Evolutionary conservation across 2,113 vertebrate species (phyloP), one percentile per base, ranked within the genome.

Genomic region (Erythrocercus mccallii): DNA sequence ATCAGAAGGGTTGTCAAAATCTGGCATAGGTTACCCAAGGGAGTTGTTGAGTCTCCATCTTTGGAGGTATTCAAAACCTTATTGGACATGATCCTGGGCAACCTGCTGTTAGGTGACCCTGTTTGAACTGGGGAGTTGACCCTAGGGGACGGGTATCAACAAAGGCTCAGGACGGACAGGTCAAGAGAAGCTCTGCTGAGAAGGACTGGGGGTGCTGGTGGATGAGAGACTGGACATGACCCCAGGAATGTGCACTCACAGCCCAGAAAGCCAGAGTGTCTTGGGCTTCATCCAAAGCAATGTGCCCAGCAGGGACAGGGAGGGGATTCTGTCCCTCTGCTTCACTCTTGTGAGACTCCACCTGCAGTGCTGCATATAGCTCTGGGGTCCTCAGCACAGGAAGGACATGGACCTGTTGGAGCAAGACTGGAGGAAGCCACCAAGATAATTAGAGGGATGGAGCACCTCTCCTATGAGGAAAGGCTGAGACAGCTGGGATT

Each of bases 241-340:
- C 20, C 25, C 18, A 31, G 5, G 3, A 3, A 10, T 19, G 21
- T 6, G 25, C 31, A 27, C 27, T 37, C 2, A 1, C 9, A 31
- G 3, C 14, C 7, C 66, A 42, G 14, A 72, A 30, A 50, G 18
- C 8, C 58, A 80, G 13, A 9, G 0, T 72, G 18, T 56, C 25
- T 56, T 48, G 25, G 14, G 16, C 42, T 64, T 24, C 57, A 33
- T 37, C 31, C 11, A 37, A 64, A 88, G 25, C 35, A 65, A 10
- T 0, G 0, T 37, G 50, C 31, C 0, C 58, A 72, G 31, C 22
- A 44, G 18, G 33, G 15, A 1, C 0, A 37, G 18, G 3, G 27
- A 33, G 14, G 10, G 4, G 8, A 57, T 37, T 57, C 21, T 65
- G 31, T 3, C 42, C 25, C 31, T 64, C 57, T 64, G 4, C 17